These are phyloP conservation scores for Nansenia antarctica DNA, from an alignment of 2,113 vertebrate species.

Conservation along the genomic window DNA sequence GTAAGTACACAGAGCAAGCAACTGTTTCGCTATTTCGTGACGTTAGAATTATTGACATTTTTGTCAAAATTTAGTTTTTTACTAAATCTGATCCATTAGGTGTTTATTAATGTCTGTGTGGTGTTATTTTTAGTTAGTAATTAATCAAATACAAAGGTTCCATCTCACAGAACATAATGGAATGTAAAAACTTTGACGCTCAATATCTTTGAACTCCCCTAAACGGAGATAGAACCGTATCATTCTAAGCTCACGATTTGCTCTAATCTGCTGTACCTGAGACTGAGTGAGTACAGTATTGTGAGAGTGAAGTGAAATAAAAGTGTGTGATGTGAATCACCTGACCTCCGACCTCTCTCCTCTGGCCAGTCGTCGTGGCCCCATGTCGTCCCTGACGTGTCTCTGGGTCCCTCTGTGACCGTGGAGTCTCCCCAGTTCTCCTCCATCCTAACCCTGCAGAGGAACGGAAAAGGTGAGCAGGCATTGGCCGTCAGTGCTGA, in stretches of 20 bases:
- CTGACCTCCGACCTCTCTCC: background rate
- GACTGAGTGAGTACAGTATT: no score
- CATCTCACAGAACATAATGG: no score
- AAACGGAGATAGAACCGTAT: no score
- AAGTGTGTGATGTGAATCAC: slow-evolving; percentile 3
- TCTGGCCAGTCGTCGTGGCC: slow-evolving; percentile 67
- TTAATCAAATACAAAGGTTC: no score
- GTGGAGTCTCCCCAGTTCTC: slow-evolving; percentile 71
- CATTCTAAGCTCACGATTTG: no score
- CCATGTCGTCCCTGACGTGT: slow-evolving; percentile 71
- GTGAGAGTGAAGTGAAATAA: background rate
- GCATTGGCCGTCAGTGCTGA: background rate
- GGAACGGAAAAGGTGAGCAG: slow-evolving; percentile 81
- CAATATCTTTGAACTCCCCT: no score
- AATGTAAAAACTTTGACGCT: no score
- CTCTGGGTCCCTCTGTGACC: slow-evolving; percentile 63
- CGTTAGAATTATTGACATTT: background rate
- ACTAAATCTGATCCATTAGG: no score
- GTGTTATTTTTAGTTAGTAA: no score
- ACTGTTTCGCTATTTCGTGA: background rate
- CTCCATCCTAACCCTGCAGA: slow-evolving; percentile 71
- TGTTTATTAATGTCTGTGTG: no score
- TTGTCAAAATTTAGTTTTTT: background rate
- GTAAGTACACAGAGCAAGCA: slow-evolving; percentile 71
- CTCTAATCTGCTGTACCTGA: no score